Conservation (phyloP, 1,140 invertebrate species). For the silkworm (Bombyx mori) region ASM3026992v2 NC_085128.1:12260501-12261000, state of each 20-base stretch:
- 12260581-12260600: background rate
- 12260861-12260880: background rate
- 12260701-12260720: constrained; percentile 23
- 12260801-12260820: constrained; percentile 61
- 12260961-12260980: no score
- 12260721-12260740: constrained; percentile 31
- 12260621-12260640: no score
- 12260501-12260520: constrained; percentile 24
- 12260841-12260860: constrained; percentile 5
- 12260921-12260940: no score
- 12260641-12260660: no score
- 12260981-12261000: no score
- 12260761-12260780: constrained; percentile 52
- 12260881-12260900: no score
- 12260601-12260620: no score
- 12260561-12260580: background rate
- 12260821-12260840: constrained; percentile 43
- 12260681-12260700: no score
- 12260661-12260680: no score
- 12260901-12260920: no score
- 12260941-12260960: no score
- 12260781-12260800: constrained; percentile 60
- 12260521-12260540: constrained; percentile 43
- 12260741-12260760: constrained; percentile 54
- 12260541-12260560: constrained; percentile 18